Conservation (phyloP, 2,888 invertebrate species). For the Drosophila mimica region DNA sequence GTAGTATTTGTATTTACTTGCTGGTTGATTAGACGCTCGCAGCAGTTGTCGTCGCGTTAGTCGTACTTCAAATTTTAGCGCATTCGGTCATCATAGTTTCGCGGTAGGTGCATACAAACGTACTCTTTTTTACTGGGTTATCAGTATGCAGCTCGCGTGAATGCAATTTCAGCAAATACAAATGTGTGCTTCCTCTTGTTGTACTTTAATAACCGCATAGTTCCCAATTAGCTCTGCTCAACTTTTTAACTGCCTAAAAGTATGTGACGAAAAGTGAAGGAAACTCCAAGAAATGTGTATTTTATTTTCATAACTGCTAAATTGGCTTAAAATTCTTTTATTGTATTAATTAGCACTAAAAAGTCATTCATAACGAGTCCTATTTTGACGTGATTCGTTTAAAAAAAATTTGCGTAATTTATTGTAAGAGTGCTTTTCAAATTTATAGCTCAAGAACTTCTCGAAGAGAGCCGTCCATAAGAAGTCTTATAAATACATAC, state of each 20-base stretch:
- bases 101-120: conserved; percentile 8
- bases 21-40: conserved; percentile 62
- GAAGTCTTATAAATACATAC: neutral
- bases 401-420: neutral
- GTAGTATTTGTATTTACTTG: conserved; percentile 64
- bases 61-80: conserved; percentile 56
- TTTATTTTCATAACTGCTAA: neutral
- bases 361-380: neutral
- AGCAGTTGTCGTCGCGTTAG: conserved; percentile 46
- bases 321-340: neutral
- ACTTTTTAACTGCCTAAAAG: conserved; percentile 45
- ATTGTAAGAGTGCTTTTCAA: neutral
- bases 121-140: neutral
- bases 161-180: neutral
- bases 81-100: conserved; percentile 50
- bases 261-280: conserved; percentile 38
- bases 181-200: neutral
- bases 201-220: neutral
- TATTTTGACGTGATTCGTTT: neutral
- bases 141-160: conserved; percentile 1
- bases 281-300: neutral
- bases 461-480: too few species aligned
- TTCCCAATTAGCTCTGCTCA: neutral
- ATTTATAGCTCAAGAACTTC: neutral
- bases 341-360: neutral